phyloP scores from a whole-genome alignment of 1,140 invertebrate genomes.

The Araneus ventricosus region DNA sequence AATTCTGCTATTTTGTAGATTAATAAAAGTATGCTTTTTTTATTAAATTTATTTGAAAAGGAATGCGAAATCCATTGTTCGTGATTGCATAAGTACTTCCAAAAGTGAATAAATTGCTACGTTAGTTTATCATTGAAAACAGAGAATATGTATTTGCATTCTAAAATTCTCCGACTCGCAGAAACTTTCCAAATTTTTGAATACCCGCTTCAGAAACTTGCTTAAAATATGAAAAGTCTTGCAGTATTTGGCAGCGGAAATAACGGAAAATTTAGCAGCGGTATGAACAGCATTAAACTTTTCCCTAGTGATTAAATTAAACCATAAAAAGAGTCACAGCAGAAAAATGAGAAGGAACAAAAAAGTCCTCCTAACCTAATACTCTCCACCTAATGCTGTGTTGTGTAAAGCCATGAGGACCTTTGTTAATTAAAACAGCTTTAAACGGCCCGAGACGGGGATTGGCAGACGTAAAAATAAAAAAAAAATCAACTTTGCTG shows the following conservation, averaged over 20 bases:
- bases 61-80: too few species aligned
- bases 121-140: too few species aligned
- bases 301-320: conserved; percentile 3
- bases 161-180: too few species aligned
- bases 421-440: conserved; percentile 26
- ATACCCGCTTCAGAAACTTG: too few species aligned
- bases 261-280: neutral
- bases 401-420: neutral
- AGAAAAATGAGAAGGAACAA: neutral
- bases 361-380: conserved; percentile 3
- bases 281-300: neutral
- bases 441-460: neutral
- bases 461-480: neutral
- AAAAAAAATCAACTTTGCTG: neutral
- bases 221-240: too few species aligned
- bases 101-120: too few species aligned
- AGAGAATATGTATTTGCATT: too few species aligned
- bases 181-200: too few species aligned
- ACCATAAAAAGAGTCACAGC: conserved; percentile 18
- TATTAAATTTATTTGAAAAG: too few species aligned
- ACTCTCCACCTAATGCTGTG: neutral
- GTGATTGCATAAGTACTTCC: too few species aligned
- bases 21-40: too few species aligned
- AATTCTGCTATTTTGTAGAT: too few species aligned
- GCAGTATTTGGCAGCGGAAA: neutral